Conservation (phyloP, 2,888 invertebrate genomes). For the Uropetala carovei region DNA sequence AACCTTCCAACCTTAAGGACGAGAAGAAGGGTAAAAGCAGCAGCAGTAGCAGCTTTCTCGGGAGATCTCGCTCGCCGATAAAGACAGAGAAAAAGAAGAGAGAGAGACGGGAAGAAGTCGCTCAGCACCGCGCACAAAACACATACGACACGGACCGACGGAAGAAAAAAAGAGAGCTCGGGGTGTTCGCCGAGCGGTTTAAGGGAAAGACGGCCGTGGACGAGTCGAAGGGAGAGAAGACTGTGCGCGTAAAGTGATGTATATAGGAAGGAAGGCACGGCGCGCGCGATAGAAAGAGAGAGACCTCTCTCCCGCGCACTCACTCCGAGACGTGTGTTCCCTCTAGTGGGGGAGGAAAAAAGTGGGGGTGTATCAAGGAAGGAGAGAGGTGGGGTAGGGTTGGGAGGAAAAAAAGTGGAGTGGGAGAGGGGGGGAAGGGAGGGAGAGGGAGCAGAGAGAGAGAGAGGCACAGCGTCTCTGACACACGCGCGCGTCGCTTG, state of each 20-base stretch:
- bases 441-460: neutral
- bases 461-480: neutral
- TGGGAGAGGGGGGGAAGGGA: neutral
- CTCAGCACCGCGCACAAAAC: too few relatives aligned
- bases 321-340: conserved; percentile 29
- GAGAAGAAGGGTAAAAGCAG: too few relatives aligned
- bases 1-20: too few relatives aligned
- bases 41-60: too few relatives aligned
- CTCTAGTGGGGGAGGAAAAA: conserved; percentile 35
- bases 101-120: too few relatives aligned
- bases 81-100: too few relatives aligned
- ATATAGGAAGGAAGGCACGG: neutral
- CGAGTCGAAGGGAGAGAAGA: neutral
- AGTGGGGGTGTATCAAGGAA: conserved; percentile 5
- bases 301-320: conserved; percentile 18
- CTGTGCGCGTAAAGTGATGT: conserved; percentile 27
- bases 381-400: too few relatives aligned
- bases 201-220: neutral
- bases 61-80: too few relatives aligned
- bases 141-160: too few relatives aligned
- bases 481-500: conserved; percentile 29
- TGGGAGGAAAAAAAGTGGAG: too few relatives aligned
- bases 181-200: neutral
- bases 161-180: neutral
- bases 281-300: neutral